phyloP scores from a whole-genome alignment of 1,140 invertebrate species.

The Cephus cinctus region DNA sequence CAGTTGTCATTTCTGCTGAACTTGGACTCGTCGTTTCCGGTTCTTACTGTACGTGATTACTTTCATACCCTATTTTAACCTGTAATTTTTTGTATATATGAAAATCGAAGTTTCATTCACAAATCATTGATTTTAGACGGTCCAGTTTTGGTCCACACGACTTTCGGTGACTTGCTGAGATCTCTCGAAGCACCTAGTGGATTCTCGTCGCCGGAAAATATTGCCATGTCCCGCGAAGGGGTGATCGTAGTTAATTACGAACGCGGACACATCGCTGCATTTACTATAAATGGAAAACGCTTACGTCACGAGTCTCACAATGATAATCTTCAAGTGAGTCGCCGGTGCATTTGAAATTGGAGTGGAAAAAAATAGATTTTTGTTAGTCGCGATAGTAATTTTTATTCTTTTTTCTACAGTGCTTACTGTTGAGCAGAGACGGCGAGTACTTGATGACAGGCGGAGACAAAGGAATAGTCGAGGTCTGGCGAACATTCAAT shows the following conservation, averaged over 20 bases:
- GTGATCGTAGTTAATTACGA: slow-evolving; percentile 94
- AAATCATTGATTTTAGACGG: slow-evolving; percentile 66
- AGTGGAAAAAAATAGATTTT: no score
- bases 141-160: slow-evolving; percentile 95
- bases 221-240: slow-evolving; percentile 94
- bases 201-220: slow-evolving; percentile 84
- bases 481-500: slow-evolving; percentile 97
- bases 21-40: slow-evolving; percentile 96
- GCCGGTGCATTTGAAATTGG: slow-evolving; percentile 1
- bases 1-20: slow-evolving; percentile 95
- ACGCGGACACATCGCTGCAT: slow-evolving; percentile 87
- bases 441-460: slow-evolving; percentile 98
- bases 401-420: slow-evolving; percentile 62
- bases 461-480: slow-evolving; percentile 94
- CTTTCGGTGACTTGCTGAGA: slow-evolving; percentile 95
- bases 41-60: slow-evolving; percentile 77
- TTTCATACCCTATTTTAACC: slow-evolving; percentile 3
- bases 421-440: slow-evolving; percentile 91
- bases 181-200: slow-evolving; percentile 80
- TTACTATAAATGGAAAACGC: slow-evolving; percentile 88
- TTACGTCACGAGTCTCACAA: slow-evolving; percentile 87
- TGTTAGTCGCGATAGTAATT: slow-evolving; percentile 1
- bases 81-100: slow-evolving; percentile 1
- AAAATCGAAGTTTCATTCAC: slow-evolving; percentile 10
- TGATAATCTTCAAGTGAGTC: slow-evolving; percentile 87